Evolutionary conservation across 2,888 invertebrate species (phyloP), one percentile per base, ranked within the genome.

Genomic region (Tiliacea citrago): DNA sequence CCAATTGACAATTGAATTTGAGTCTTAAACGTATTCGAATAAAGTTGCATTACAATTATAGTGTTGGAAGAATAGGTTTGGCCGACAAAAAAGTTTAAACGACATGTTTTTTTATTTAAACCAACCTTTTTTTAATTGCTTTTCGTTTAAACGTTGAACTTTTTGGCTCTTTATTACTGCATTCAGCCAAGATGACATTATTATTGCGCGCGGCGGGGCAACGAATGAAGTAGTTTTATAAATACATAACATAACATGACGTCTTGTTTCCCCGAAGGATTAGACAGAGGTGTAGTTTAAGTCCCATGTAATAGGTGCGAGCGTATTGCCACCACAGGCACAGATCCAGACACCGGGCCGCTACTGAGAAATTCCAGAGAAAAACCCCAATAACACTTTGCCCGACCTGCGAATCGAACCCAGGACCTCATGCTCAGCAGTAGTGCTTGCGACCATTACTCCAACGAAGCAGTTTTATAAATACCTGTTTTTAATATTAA

Each of bases 11-110:
- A 4, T n/a, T 45, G 49, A 62, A 51, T 55, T 61, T 55, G 55
- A 62, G 24, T 13, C 61, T 75, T 75, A 81, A 7, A 0, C 0
- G 0, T 7, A 10, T 2, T 0, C 0, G 0, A 0, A 13, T 75
- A 81, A 76, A 35, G 24, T 51, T 24, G 21, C 1, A 62, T 74
- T 81, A 45, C 9, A 45, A 24, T 62, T 35, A 10, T 18, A 24
- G 0, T 51, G 24, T 24, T 51, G 16, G 29, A 47, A 29, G 10
- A 47, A 69, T 7, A 24, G n/a, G 75, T 69, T 13, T 6, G n/a
- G 6, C 39, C 35, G 39, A 16, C 29, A 21, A 29, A 29, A 49
- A 65, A 5, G 5, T 4, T 45, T 63, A 4, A 63, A 21, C 12
- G 62, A 18, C 5, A 18, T 4, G 7, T 18, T 12, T 18, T 24